A percentile compares a stretch with the other conserved stretches of the same genome.
Conservation (phyloP, 2,888 invertebrate genomes). For the Thereva nobilitata region DNA sequence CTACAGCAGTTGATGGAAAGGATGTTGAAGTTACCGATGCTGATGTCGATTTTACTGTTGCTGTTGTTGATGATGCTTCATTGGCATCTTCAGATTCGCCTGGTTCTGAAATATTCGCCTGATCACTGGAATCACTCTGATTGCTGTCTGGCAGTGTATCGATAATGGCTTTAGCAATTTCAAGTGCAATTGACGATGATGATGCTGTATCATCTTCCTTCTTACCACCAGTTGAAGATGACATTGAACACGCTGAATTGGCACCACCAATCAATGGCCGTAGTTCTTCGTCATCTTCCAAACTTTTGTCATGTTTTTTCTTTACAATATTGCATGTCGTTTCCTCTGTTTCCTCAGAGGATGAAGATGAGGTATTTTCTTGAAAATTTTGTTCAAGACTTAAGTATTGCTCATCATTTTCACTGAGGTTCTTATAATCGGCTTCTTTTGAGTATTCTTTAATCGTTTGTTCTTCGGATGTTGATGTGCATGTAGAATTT, state of each 20-base stretch:
- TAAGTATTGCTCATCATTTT: slow-evolving; percentile 48
- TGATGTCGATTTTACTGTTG: neutral
- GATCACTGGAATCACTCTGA: slow-evolving; percentile 41
- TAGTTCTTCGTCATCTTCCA: slow-evolving; percentile 54
- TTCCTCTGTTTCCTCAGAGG: slow-evolving; percentile 40
- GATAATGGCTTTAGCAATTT: slow-evolving; percentile 36
- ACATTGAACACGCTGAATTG: slow-evolving; percentile 42
- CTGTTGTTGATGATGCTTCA: neutral
- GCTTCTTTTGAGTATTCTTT: slow-evolving; percentile 26
- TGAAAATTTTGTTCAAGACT: slow-evolving; percentile 45
- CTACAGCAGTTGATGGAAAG: neutral
- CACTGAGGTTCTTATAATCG: slow-evolving; percentile 40
- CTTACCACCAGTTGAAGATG: slow-evolving; percentile 18
- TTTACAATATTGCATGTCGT: neutral
- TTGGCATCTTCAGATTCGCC: neutral
- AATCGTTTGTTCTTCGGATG: slow-evolving; percentile 44
- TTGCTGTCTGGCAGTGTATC: slow-evolving; percentile 40
- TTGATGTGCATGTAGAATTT: slow-evolving; percentile 6
- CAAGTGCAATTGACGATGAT: slow-evolving; percentile 28
- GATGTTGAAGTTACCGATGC: neutral
- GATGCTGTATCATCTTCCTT: slow-evolving; percentile 24
- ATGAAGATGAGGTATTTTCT: slow-evolving; percentile 45
- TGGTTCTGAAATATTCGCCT: slow-evolving; percentile 28
- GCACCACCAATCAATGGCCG: slow-evolving; percentile 51
- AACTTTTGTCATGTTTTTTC: slow-evolving; percentile 34